These are phyloP conservation scores for Dendrocincla tyrannina DNA, from an alignment of 2,797 vertebrate genomes.

Conservation along the genomic window DNA sequence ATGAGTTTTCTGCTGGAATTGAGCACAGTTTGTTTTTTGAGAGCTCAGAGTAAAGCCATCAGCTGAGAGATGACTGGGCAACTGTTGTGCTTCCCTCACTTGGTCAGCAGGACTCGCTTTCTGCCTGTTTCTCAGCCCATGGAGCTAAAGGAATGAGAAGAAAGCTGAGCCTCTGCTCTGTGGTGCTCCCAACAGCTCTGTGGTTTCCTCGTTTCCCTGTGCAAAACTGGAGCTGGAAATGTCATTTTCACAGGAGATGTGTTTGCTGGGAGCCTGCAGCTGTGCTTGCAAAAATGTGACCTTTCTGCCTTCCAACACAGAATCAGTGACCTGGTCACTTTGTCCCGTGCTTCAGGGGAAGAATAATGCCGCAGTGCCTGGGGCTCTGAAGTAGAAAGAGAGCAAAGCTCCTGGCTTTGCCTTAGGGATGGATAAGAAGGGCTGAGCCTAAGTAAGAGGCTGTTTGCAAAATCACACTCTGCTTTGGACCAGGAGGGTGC, in stretches of 20 bases:
- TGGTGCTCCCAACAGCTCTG: neutral
- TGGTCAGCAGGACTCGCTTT: neutral
- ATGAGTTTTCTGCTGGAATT: neutral
- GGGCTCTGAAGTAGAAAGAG: neutral
- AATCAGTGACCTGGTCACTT: neutral
- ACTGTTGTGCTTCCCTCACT: neutral
- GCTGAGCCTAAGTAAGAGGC: accelerated
- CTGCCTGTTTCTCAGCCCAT: neutral
- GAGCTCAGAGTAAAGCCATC: neutral
- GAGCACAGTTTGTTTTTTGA: neutral
- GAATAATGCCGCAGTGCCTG: neutral
- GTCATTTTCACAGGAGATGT: accelerated
- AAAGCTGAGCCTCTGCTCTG: neutral
- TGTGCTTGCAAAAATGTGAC: neutral
- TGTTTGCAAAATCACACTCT: neutral
- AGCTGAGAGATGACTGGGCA: neutral
- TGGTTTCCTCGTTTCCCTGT: neutral
- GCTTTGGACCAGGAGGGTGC: neutral
- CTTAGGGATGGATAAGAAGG: neutral
- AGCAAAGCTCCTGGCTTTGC: neutral
- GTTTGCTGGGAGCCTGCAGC: neutral
- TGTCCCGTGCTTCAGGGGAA: neutral
- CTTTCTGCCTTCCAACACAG: neutral
- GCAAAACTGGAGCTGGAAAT: neutral
- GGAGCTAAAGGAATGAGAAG: neutral